A percentile compares a stretch with the other conserved stretches of the same genome.
Evolutionary conservation across 2,113 vertebrate species (phyloP).

Genomic region (Emydocephalus ijimae): DNA sequence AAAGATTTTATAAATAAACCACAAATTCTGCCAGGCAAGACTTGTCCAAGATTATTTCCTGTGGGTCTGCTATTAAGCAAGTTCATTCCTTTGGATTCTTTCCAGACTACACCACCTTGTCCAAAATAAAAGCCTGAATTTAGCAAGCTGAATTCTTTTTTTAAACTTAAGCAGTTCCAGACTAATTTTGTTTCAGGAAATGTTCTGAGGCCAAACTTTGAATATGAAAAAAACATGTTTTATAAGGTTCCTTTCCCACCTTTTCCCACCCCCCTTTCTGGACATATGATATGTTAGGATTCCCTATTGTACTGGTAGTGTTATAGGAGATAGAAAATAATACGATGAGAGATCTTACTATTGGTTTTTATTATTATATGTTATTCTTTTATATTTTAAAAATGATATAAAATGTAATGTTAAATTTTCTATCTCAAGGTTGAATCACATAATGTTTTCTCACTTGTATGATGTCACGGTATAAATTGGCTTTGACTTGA

Average conservation of each 20-base stretch:
- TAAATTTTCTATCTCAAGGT: background rate
- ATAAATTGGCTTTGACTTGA: background rate
- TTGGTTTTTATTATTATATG: background rate
- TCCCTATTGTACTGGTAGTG: background rate
- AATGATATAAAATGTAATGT: background rate
- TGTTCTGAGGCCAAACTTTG: background rate
- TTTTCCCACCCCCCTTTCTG: background rate
- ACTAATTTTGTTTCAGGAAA: background rate
- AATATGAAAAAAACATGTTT: background rate
- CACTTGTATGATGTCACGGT: background rate
- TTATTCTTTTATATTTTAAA: background rate
- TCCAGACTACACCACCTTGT: background rate
- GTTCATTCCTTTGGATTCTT: background rate
- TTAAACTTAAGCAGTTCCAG: background rate
- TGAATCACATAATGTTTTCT: constrained; percentile 2
- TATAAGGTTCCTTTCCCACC: background rate
- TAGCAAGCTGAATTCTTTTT: background rate
- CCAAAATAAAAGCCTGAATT: background rate
- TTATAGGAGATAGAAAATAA: background rate
- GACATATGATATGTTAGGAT: background rate
- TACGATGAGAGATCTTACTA: background rate
- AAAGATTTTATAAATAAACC: background rate
- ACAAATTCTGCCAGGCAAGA: background rate
- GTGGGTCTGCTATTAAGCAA: background rate
- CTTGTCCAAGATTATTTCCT: background rate